Evolutionary conservation across 2,113 vertebrate species (phyloP), one percentile per base, ranked within the genome.

Genomic region (Lichenostomus cassidix): DNA sequence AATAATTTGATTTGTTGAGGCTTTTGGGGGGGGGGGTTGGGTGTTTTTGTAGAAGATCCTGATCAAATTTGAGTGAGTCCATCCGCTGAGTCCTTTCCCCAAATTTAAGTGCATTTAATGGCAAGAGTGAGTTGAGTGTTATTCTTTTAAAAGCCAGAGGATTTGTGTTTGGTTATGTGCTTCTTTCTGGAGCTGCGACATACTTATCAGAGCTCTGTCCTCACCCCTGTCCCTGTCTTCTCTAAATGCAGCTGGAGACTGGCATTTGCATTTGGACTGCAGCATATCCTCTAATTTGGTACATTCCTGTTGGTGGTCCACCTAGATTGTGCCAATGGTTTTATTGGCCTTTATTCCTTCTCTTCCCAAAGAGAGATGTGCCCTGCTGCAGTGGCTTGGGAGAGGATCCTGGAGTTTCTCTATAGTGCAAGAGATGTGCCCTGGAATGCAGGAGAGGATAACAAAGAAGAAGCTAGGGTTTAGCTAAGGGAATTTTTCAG

Each of bases 51-150:
- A 39, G 58, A 78, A 87, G 52, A 60, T 56, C 19, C 19, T 44
- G 7, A 23, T 35, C 28, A 17, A 76, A 68, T 29, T 41, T 42
- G 11, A 73, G 8, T 6, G 52, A 84, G 10, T 28, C 44, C 12
- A 22, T 78, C 24, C 0, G 0, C 67, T 3, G 3, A 27, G 28
- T 56, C 20, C 7, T 23, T 7, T 4, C 21, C 12, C 7, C 6
- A 7, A 23, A 58, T 88, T 60, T 75, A 62, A 75, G 21, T 47
- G 24, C 7, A 5, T 89, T 77, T 92, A 69, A 73, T 83, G 46
- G 59, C 12, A 44, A 41, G 42, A 80, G 46, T 22, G 8, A 42
- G 35, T 24, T 28, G 37, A 37, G 3, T 23, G 41, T 60, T 88
- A 76, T 74, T 21, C 25, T 15, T 84, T 89, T 52, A 59, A 55